A percentile compares a stretch with the other conserved stretches of the same genome.
These are phyloP conservation scores for Polymixis flavicincta DNA, from an alignment of 2,888 invertebrate species.

Conservation along the genomic window DNA sequence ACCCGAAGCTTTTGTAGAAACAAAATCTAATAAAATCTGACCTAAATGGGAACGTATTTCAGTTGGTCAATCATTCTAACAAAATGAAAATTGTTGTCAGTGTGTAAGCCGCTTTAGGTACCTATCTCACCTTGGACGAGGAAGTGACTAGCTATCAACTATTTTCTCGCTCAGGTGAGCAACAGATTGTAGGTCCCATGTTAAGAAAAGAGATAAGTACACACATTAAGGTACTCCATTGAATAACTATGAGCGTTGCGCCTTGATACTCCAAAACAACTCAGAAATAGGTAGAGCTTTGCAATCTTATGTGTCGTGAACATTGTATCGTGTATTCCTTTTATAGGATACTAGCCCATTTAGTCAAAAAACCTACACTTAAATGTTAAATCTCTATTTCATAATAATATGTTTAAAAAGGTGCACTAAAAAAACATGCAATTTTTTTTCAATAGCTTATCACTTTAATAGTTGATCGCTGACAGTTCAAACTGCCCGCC, in stretches of 20 bases:
- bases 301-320: no score
- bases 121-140: neutral
- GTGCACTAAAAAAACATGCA: no score
- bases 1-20: constrained; percentile 9
- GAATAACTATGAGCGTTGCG: no score
- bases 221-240: no score
- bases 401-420: no score
- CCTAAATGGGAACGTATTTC: constrained; percentile 22
- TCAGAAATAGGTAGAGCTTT: no score
- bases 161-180: neutral
- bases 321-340: no score
- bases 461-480: neutral
- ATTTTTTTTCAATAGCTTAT: no score
- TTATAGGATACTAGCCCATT: no score
- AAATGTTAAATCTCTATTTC: no score
- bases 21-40: constrained; percentile 10
- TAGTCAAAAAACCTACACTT: no score
- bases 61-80: constrained; percentile 36
- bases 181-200: neutral
- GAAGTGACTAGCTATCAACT: neutral
- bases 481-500: neutral
- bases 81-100: constrained; percentile 44
- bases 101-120: constrained; percentile 21
- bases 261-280: no score
- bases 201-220: neutral